These are phyloP conservation scores for Caranx melampygus DNA, from an alignment of 2,113 vertebrate species.

Conservation along the genomic window DNA sequence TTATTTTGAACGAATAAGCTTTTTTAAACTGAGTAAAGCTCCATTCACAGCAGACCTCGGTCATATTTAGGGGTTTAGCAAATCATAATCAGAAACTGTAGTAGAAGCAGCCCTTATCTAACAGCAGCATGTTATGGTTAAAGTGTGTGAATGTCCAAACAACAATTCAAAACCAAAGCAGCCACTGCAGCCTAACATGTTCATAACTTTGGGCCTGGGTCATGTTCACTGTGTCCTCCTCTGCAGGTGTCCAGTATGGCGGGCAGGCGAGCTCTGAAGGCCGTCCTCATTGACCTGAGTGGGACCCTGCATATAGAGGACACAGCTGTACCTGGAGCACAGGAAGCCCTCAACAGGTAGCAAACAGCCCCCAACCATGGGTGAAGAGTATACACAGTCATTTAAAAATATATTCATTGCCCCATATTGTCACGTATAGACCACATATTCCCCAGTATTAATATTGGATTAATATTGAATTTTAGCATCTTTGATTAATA, in stretches of 20 bases:
- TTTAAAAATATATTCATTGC: not conserved
- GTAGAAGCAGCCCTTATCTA: slow-evolving; percentile 42
- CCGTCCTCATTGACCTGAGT: slow-evolving; percentile 95
- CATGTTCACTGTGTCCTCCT: not conserved
- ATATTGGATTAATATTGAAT: not conserved
- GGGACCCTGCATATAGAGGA: slow-evolving; percentile 97
- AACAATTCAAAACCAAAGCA: not conserved
- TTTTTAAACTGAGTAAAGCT: slow-evolving; percentile 53
- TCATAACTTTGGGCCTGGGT: not conserved
- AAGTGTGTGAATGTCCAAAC: not conserved
- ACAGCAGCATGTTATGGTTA: not conserved
- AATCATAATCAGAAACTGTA: slow-evolving; percentile 40
- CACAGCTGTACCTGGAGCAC: slow-evolving; percentile 90
- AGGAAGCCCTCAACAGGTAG: slow-evolving; percentile 94
- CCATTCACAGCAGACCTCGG: slow-evolving; percentile 50
- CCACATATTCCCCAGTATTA: not conserved
- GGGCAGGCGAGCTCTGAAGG: slow-evolving; percentile 86
- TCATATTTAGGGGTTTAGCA: slow-evolving; percentile 43
- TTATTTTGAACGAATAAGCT: slow-evolving; percentile 59
- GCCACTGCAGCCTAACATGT: not conserved
- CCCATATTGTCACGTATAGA: not conserved
- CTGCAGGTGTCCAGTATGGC: slow-evolving; percentile 83
- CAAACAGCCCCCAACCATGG: slow-evolving; percentile 12
- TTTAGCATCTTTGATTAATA: not conserved
- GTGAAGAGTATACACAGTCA: not conserved